Evolutionary conservation across 2,888 invertebrate genomes (phyloP).

Genomic region (Uloborus plumipes): DNA sequence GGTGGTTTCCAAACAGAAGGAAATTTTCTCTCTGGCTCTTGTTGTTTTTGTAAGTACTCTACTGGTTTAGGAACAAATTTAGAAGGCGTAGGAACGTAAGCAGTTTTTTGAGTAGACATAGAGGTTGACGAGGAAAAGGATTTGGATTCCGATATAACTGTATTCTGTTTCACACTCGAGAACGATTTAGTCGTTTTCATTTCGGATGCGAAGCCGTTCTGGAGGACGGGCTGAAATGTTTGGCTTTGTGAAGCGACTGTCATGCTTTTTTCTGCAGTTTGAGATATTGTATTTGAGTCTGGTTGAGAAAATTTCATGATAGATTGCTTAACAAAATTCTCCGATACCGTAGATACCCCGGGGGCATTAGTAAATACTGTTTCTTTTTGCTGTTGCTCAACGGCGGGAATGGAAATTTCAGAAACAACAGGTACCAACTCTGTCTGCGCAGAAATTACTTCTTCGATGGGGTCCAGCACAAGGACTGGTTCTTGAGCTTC

Average conservation of each 20-base stretch:
- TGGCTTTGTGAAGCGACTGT: slow-evolving; percentile 2
- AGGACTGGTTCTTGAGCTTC: slow-evolving; percentile 38
- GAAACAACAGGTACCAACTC: neutral
- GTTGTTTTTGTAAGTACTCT: neutral
- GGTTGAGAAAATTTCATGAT: slow-evolving; percentile 51
- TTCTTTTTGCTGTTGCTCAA: neutral
- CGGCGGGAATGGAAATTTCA: neutral
- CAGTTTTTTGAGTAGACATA: neutral
- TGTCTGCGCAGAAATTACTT: neutral
- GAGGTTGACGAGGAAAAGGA: slow-evolving; percentile 11
- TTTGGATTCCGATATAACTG: slow-evolving; percentile 40
- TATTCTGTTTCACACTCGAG: slow-evolving; percentile 37
- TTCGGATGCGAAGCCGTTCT: slow-evolving; percentile 39
- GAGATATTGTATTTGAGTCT: slow-evolving; percentile 3
- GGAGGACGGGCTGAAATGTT: slow-evolving; percentile 14
- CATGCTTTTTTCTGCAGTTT: slow-evolving; percentile 21
- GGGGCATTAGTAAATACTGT: slow-evolving; percentile 1
- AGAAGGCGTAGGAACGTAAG: slow-evolving; percentile 22
- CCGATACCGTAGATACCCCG: slow-evolving; percentile 21
- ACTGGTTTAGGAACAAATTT: slow-evolving; percentile 34
- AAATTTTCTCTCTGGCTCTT: slow-evolving; percentile 16
- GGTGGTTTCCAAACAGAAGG: slow-evolving; percentile 26
- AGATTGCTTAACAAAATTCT: slow-evolving; percentile 49
- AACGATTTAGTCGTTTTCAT: slow-evolving; percentile 20
- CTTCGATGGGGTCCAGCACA: slow-evolving; percentile 24